A percentile compares a stretch with the other conserved stretches of the same genome.
Evolutionary conservation across 2,113 vertebrate species (phyloP).

Genomic region (Oenanthe melanoleuca): DNA sequence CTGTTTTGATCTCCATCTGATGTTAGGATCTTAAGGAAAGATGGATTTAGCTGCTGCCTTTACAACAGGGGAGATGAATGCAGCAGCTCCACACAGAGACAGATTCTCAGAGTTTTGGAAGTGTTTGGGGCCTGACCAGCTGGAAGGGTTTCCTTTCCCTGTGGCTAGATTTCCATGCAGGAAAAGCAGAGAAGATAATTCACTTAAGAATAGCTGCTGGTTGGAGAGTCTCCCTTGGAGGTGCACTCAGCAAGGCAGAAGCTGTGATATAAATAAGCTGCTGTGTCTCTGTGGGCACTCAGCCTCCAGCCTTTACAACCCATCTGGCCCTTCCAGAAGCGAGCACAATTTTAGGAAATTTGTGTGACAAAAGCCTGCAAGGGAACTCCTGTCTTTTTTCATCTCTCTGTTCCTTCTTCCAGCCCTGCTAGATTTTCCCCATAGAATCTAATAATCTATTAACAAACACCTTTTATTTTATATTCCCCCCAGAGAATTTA

Average conservation of each 20-base stretch:
- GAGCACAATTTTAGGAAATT: background rate
- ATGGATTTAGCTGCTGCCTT: background rate
- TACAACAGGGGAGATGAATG: background rate
- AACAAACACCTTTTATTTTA: background rate
- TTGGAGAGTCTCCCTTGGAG: background rate
- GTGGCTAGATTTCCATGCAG: background rate
- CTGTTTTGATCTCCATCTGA: background rate
- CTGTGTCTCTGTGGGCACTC: background rate
- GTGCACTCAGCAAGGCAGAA: background rate
- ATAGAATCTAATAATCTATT: background rate
- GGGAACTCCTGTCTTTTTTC: background rate
- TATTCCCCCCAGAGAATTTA: background rate
- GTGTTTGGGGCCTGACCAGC: background rate
- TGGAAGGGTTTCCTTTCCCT: background rate
- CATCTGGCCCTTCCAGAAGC: background rate
- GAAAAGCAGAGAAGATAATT: background rate
- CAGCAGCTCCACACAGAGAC: background rate
- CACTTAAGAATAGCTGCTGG: background rate
- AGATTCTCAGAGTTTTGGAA: background rate
- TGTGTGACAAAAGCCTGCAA: background rate
- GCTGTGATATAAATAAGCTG: background rate
- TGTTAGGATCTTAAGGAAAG: background rate
- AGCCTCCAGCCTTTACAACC: background rate
- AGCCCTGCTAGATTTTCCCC: background rate
- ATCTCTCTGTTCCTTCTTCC: background rate